phyloP scores from a whole-genome alignment of 2,888 invertebrate species.

The Bedellia somnulentella region DNA sequence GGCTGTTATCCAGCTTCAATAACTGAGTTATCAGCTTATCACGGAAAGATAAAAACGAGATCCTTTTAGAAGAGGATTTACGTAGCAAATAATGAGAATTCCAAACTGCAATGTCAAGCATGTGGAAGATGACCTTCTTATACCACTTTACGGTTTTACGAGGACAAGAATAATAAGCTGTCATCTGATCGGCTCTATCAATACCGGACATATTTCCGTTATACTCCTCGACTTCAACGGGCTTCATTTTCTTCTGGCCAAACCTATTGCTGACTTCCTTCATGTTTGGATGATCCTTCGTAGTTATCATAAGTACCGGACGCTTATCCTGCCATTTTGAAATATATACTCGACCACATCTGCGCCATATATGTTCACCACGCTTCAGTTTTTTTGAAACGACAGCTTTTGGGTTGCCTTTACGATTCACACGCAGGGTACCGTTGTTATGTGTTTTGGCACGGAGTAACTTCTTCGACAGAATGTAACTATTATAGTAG shows the following conservation, averaged over 20 bases:
- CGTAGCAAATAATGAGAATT: too few relatives aligned
- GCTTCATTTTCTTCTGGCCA: background rate
- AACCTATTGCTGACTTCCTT: conserved; percentile 1
- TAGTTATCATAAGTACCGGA: background rate
- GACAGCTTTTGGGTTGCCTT: background rate
- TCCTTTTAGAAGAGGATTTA: too few relatives aligned
- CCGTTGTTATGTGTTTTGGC: background rate
- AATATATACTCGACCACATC: background rate
- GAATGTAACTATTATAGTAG: background rate
- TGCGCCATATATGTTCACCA: background rate
- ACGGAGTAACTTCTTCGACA: background rate
- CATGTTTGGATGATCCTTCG: background rate
- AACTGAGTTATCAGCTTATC: too few relatives aligned
- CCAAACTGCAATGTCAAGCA: too few relatives aligned
- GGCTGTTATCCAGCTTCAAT: too few relatives aligned
- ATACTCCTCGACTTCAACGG: background rate
- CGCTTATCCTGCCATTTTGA: conserved; percentile 1
- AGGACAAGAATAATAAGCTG: background rate
- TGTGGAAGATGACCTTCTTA: too few relatives aligned
- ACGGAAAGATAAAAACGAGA: too few relatives aligned
- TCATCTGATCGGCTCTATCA: background rate
- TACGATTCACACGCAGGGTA: too few relatives aligned
- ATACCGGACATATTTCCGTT: too few relatives aligned
- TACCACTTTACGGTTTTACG: too few relatives aligned
- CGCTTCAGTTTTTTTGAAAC: background rate